Evolutionary conservation across 2,113 vertebrate species (phyloP), one percentile per base, ranked within the genome.

Genomic region (Ia io): DNA sequence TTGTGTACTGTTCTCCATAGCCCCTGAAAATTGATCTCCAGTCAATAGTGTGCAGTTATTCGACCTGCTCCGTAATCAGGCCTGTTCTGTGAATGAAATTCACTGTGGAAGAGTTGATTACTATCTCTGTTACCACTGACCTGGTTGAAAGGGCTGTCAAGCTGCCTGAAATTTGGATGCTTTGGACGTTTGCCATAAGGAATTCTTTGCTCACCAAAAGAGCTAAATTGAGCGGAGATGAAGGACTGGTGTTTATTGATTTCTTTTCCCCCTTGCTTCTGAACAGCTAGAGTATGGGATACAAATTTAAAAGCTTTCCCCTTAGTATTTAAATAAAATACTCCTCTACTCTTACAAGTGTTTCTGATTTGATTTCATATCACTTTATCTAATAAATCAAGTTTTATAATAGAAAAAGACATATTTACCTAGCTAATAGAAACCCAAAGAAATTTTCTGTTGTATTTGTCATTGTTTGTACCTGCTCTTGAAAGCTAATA

Each of bases 11-110:
- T 93, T 97, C 90, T 91, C 37, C 82, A 93, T 85, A 94, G 96
- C 95, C 88, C 94, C 96, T 97, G 97, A 98, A 97, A 97, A 98
- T 96, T 98, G 98, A 97, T 98, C 97, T 97, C 53, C 0, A 42
- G 87, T 98, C 98, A 95, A 94, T 96, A 97, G 56, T 17, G 88
- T 87, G 94, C 61, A 91, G 93, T 94, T 97, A 96, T 97, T 97
- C 0, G 5, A 96, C 74, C 80, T 79, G 13, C 92, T 97, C 65
- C 2, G 5, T 96, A 90, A 96, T 97, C 93, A 96, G 91, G 40
- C 1, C 78, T 0, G 1, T 93, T 97, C 9, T 13, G 20, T 97
- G 97, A 98, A 97, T 98, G 95, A 95, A 97, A 95, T 88, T 96
- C 92, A 0, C 97, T 3, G 0, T 91, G 95, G 97, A 95, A 97